phyloP scores from a whole-genome alignment of 2,113 vertebrate genomes.

The Haemorhous mexicanus region DNA sequence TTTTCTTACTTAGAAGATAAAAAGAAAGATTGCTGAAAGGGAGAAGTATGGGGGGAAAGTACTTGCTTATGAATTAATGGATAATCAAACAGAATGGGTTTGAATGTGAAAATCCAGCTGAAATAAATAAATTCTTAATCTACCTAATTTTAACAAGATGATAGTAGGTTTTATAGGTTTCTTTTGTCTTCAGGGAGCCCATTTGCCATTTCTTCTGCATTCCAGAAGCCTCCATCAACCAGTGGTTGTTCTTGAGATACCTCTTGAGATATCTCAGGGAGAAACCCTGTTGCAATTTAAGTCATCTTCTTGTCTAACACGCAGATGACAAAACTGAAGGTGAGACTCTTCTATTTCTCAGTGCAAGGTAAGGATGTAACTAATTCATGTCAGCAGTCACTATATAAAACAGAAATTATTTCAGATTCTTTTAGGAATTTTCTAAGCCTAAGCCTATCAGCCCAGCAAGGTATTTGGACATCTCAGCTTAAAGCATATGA shows the following conservation, averaged over 20 bases:
- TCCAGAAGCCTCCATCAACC: not conserved
- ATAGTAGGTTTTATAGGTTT: not conserved
- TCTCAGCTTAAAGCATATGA: not conserved
- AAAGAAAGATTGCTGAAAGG: not conserved
- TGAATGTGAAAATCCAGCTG: not conserved
- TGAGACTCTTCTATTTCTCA: not conserved
- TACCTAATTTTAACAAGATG: not conserved
- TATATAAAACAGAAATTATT: slow-evolving; percentile 11
- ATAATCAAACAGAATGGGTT: not conserved
- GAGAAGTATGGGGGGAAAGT: not conserved
- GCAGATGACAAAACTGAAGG: not conserved
- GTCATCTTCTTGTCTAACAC: not conserved
- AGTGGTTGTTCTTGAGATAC: not conserved
- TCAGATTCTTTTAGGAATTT: not conserved
- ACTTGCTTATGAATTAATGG: not conserved
- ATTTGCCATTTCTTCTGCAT: not conserved
- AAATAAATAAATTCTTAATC: not conserved
- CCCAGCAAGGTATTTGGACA: slow-evolving; percentile 10
- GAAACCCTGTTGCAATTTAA: not conserved
- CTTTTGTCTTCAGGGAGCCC: not conserved
- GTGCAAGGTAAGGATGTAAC: not conserved
- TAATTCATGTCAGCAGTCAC: not conserved
- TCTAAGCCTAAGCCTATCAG: slow-evolving; percentile 20
- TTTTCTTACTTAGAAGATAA: not conserved
- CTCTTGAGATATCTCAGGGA: not conserved